A percentile compares a stretch with the other conserved stretches of the same genome.
Evolutionary conservation across 2,888 invertebrate species (phyloP).

Genomic region (Philonicus albiceps): DNA sequence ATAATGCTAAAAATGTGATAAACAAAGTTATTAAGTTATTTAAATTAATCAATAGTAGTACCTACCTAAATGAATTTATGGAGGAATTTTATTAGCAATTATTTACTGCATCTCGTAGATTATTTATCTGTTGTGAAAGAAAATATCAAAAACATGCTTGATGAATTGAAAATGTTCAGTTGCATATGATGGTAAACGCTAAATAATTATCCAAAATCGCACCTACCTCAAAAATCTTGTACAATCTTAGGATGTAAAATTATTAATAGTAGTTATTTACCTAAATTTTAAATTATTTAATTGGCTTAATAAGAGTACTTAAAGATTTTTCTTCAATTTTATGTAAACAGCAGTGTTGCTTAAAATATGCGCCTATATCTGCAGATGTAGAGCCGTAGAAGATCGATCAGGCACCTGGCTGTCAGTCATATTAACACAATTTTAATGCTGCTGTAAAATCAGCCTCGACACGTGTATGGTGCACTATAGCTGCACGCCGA

Average conservation of each 20-base stretch:
- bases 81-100: too few species aligned
- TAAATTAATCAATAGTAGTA: too few species aligned
- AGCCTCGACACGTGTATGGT: slow-evolving; percentile 12
- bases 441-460: slow-evolving; percentile 32
- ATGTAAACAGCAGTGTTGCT: neutral
- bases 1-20: too few species aligned
- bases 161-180: neutral
- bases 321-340: neutral
- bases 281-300: neutral
- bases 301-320: neutral
- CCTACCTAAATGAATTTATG: too few species aligned
- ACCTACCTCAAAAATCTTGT: too few species aligned
- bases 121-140: too few species aligned
- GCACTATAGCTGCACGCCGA: neutral
- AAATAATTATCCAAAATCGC: too few species aligned
- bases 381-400: neutral
- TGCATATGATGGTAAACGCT: neutral
- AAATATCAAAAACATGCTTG: neutral
- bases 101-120: too few species aligned
- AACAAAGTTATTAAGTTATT: too few species aligned
- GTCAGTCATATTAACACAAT: slow-evolving; percentile 28
- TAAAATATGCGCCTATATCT: neutral
- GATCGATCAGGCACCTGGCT: neutral
- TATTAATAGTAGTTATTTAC: neutral
- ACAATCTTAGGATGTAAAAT: neutral